Evolutionary conservation across 2,113 vertebrate species (phyloP).

Genomic region (Psilopogon haemacephalus): DNA sequence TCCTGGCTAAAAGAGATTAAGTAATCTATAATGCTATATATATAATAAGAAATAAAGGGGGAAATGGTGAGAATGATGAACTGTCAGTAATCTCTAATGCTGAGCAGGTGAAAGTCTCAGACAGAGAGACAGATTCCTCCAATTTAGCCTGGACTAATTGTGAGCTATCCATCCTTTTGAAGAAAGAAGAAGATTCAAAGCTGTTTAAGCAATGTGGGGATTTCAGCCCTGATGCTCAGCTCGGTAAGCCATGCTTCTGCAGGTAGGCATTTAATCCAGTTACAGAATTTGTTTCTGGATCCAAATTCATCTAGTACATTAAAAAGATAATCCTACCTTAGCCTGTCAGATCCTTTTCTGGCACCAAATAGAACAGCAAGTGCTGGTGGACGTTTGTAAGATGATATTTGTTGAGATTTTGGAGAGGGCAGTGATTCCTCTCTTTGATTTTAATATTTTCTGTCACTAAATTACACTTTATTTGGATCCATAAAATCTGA

Average conservation of each 20-base stretch:
- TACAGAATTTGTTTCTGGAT: constrained; percentile 30
- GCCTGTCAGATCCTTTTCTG: neutral
- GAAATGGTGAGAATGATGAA: too few relatives aligned
- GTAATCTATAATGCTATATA: too few relatives aligned
- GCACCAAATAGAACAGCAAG: neutral
- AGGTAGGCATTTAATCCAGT: constrained; percentile 40
- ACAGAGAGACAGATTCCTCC: neutral
- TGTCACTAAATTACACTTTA: neutral
- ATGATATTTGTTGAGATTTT: neutral
- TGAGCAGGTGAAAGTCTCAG: neutral
- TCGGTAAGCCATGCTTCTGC: neutral
- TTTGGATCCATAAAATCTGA: neutral
- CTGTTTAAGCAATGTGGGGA: neutral
- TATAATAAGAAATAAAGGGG: rapidly evolving
- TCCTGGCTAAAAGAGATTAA: too few relatives aligned
- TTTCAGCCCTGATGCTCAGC: neutral
- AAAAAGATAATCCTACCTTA: neutral
- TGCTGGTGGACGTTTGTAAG: neutral
- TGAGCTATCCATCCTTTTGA: neutral
- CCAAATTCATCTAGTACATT: neutral
- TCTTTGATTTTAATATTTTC: neutral
- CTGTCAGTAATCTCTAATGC: neutral
- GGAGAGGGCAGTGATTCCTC: neutral
- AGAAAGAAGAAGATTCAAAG: neutral
- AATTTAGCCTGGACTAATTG: neutral